Evolutionary conservation across 2,797 vertebrate genomes (phyloP), one percentile per base, ranked within the genome.

Genomic region (Danionella dracula): DNA sequence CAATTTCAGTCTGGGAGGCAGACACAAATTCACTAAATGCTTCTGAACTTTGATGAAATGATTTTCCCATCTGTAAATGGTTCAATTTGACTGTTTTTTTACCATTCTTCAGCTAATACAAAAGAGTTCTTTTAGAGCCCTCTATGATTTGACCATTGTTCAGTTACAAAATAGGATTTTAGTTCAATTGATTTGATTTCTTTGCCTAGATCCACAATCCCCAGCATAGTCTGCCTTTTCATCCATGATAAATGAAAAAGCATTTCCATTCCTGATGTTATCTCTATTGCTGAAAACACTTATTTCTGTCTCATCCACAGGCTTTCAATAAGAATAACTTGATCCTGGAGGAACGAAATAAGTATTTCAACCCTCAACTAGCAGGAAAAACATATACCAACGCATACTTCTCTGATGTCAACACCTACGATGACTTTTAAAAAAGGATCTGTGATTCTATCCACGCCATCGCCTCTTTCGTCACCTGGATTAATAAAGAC

Each of bases 301-400:
- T 11, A 40, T 61, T 42, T 54, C 51, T 68, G 38, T 64, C 55
- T 60, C 16, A 10, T 74, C 78, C 70, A 4, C 84, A 97, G 95
- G 95, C 94, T 74, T 97, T 97, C 90, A 99, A 97, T 87, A 99
- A 99, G 91, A 99, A 99, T 88, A 99, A 99, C 86, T 84, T 99
- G 88, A 94, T 99, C 79, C 84, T 99, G 83, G 96, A 99, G 82
- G 96, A 99, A 83, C 90, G 94, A 86, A 98, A 98, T 85, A 99
- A 96, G 76, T 99, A 98, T 86, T 99, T 97, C 89, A 97, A 95
- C 81, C 94, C 96, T 5, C 95, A 98, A 79, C 93, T 95, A 63
- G 88, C 92, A 49, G 91, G 92, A 85, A 98, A 99, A 88, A 94
- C 94, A 66, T 99, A 97, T 70, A 97, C 94, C 78, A 99, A 98